phyloP scores from a whole-genome alignment of 1,140 invertebrate species.

The Drosophila obscura region DNA sequence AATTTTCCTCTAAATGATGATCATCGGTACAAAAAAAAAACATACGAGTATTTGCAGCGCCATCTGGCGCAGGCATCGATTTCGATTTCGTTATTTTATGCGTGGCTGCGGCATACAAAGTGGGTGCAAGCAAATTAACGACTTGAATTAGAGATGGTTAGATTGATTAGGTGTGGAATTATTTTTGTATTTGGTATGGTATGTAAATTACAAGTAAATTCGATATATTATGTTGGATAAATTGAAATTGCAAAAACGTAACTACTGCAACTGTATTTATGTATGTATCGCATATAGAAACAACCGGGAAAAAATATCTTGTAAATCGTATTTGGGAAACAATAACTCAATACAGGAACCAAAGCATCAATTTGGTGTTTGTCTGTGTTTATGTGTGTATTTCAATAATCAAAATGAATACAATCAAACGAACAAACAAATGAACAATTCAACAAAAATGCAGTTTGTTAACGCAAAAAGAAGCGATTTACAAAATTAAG shows the following conservation, averaged over 20 bases:
- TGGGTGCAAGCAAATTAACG: conserved; percentile 84
- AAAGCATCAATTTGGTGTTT: conserved; percentile 63
- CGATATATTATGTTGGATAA: conserved; percentile 74
- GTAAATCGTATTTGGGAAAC: conserved; percentile 28
- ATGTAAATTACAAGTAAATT: conserved; percentile 78
- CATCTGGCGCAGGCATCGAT: conserved; percentile 42
- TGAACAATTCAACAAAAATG: conserved; percentile 64
- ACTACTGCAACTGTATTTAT: conserved; percentile 71
- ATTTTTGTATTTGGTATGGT: conserved; percentile 51
- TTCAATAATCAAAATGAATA: conserved; percentile 57
- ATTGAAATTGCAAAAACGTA: conserved; percentile 72
- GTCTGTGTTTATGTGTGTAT: conserved; percentile 26
- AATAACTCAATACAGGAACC: conserved; percentile 54
- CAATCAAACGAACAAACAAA: conserved; percentile 62
- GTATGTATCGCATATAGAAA: conserved; percentile 66
- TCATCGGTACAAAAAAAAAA: conserved; percentile 32
- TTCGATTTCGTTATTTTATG: conserved; percentile 60
- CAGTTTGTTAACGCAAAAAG: conserved; percentile 49
- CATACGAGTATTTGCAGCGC: conserved; percentile 26
- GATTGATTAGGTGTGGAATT: conserved; percentile 57
- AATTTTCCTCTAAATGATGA: conserved; percentile 48
- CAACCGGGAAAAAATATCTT: conserved; percentile 36
- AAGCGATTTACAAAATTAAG: conserved; percentile 51
- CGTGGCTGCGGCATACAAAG: conserved; percentile 84
- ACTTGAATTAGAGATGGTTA: conserved; percentile 69